phyloP scores from a whole-genome alignment of 1,140 invertebrate species.

The Himalopsyche phryganea region DNA sequence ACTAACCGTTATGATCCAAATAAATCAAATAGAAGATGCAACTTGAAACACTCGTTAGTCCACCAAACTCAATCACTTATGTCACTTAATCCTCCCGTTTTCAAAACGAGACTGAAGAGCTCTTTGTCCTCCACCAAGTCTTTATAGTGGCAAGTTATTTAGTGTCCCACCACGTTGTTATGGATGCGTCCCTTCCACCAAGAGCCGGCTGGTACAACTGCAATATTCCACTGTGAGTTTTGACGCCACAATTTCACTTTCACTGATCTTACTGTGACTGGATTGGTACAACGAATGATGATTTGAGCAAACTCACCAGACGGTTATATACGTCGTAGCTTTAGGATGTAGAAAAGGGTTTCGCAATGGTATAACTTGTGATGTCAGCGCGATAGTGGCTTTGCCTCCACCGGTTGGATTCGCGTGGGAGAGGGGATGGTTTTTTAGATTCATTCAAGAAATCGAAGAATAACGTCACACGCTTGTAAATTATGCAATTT shows the following conservation, averaged over 20 bases:
- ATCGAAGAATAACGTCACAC: constrained; percentile 19
- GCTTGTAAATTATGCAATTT: constrained; percentile 1
- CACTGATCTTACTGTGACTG: constrained; percentile 5
- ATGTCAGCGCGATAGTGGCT: neutral
- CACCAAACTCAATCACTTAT: constrained; percentile 14
- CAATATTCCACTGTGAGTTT: constrained; percentile 8
- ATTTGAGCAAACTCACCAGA: neutral
- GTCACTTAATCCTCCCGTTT: constrained; percentile 2
- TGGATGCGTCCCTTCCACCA: constrained; percentile 6
- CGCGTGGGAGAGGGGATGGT: constrained; percentile 24
- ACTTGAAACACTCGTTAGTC: too few species aligned
- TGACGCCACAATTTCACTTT: constrained; percentile 14
- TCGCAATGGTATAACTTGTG: constrained; percentile 7
- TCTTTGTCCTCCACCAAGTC: constrained; percentile 14
- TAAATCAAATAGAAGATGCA: too few species aligned
- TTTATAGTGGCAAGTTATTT: constrained; percentile 23
- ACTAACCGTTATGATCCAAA: too few species aligned
- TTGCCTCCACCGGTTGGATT: neutral
- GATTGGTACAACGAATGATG: constrained; percentile 20
- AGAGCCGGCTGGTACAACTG: neutral
- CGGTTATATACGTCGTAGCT: constrained; percentile 21
- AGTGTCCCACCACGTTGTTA: constrained; percentile 16
- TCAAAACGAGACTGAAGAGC: constrained; percentile 14
- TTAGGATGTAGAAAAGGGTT: constrained; percentile 11
- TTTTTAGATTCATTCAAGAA: constrained; percentile 26